A percentile compares a stretch with the other conserved stretches of the same genome.
Conservation (phyloP, 53 echinoderm and acorn worm genomes). For the Crossaster papposus region DNA sequence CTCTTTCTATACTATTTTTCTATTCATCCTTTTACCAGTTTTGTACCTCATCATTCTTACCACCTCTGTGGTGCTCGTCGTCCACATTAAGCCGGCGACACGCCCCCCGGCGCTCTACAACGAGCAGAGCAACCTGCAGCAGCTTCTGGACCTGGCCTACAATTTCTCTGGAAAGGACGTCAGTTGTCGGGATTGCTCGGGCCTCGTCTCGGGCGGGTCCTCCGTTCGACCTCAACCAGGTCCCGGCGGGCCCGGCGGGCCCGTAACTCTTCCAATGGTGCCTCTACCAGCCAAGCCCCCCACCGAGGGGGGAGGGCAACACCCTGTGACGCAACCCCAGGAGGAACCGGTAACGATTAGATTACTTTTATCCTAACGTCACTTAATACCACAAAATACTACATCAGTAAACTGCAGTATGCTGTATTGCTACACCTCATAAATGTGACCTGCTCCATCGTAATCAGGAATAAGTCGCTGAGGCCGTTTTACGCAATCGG, state of each 20-base stretch:
- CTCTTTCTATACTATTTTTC: not conserved
- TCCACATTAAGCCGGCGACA: slow-evolving; percentile 82
- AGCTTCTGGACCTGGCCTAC: slow-evolving; percentile 91
- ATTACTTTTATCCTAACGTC: not conserved
- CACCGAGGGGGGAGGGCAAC: not conserved
- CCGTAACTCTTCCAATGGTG: slow-evolving; percentile 30
- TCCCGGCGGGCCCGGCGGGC: slow-evolving; percentile 8
- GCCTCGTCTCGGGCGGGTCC: slow-evolving; percentile 54
- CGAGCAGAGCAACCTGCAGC: slow-evolving; percentile 86
- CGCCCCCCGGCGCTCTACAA: slow-evolving; percentile 87
- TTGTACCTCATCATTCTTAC: slow-evolving; percentile 65
- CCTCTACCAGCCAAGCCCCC: slow-evolving; percentile 22
- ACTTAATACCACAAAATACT: too few relatives aligned
- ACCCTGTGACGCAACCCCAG: not conserved
- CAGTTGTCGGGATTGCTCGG: slow-evolving; percentile 80
- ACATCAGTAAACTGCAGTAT: too few relatives aligned
- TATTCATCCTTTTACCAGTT: slow-evolving; percentile 26
- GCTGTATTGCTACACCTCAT: too few relatives aligned
- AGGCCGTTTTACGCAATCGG: too few relatives aligned
- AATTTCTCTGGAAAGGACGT: slow-evolving; percentile 92
- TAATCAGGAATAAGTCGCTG: too few relatives aligned
- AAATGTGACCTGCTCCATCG: too few relatives aligned
- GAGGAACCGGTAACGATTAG: not conserved
- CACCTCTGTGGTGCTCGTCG: slow-evolving; percentile 73
- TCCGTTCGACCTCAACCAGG: not conserved